Evolutionary conservation across 2,888 invertebrate species (phyloP).

Genomic region (Micoletzkya japonica): DNA sequence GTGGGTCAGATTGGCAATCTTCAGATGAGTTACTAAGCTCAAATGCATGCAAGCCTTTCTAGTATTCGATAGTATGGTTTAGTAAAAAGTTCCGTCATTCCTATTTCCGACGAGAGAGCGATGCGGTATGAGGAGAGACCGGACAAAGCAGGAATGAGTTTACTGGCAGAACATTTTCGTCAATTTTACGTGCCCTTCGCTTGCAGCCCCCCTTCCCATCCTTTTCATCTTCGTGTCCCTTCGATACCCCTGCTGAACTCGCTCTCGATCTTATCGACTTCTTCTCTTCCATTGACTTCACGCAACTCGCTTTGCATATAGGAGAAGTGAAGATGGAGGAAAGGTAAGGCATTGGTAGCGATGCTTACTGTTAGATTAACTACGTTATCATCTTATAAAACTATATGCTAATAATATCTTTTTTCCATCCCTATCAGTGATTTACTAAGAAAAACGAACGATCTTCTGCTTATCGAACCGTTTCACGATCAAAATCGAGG

Average conservation of each 20-base stretch:
- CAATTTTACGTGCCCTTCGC: too few species aligned
- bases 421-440: not conserved
- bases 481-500: conserved; percentile 9
- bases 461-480: conserved; percentile 16
- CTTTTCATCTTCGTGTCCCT: too few species aligned
- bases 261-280: not conserved
- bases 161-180: too few species aligned
- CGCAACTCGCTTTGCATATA: not conserved
- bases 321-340: not conserved
- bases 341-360: too few species aligned
- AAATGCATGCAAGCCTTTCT: not conserved
- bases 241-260: too few species aligned
- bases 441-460: not conserved
- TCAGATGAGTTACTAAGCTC: not conserved
- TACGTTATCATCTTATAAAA: too few species aligned
- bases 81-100: not conserved
- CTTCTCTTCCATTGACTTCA: conserved; percentile 9
- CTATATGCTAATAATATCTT: not conserved
- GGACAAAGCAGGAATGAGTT: too few species aligned
- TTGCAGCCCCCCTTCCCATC: too few species aligned
- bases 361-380: too few species aligned
- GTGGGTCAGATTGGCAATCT: not conserved
- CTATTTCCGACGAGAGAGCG: too few species aligned
- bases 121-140: too few species aligned
- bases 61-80: not conserved